These are phyloP conservation scores for Cotesia chilonis DNA, from an alignment of 1,140 invertebrate genomes.

Conservation along the genomic window DNA sequence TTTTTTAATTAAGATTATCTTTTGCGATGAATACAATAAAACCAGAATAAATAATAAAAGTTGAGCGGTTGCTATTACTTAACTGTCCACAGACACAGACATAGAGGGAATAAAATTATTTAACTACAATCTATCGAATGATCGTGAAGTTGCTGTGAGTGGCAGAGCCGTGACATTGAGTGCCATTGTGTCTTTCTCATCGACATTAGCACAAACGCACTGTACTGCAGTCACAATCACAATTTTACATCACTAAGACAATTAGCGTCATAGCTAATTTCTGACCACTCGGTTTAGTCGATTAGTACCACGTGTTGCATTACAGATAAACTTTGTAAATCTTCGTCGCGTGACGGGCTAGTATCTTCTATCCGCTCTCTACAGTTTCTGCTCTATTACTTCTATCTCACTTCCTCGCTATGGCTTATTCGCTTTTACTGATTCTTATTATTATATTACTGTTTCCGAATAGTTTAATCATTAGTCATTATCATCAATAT, in stretches of 20 bases:
- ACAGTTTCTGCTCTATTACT: too few relatives aligned
- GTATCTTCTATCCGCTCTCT: neutral
- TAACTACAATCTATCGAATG: neutral
- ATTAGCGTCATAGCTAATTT: constrained; percentile 7
- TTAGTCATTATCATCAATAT: too few relatives aligned
- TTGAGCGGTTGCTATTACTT: too few relatives aligned
- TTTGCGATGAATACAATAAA: too few relatives aligned
- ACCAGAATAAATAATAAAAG: too few relatives aligned
- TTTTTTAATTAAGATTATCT: too few relatives aligned
- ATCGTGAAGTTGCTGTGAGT: neutral
- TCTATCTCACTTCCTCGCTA: too few relatives aligned
- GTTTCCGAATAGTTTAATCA: too few relatives aligned
- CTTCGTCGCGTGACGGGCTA: constrained; percentile 6
- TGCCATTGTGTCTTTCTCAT: neutral
- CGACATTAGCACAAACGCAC: neutral
- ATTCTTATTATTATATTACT: too few relatives aligned
- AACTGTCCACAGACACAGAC: neutral
- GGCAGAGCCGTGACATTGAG: constrained; percentile 8
- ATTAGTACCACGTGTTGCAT: constrained; percentile 15
- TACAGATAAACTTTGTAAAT: constrained; percentile 5
- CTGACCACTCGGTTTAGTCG: neutral
- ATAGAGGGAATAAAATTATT: neutral
- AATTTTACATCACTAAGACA: neutral
- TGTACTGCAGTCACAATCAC: neutral
- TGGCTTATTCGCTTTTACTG: too few relatives aligned